phyloP scores from a whole-genome alignment of 2,797 vertebrate species.

The Syndactyla subalaris region DNA sequence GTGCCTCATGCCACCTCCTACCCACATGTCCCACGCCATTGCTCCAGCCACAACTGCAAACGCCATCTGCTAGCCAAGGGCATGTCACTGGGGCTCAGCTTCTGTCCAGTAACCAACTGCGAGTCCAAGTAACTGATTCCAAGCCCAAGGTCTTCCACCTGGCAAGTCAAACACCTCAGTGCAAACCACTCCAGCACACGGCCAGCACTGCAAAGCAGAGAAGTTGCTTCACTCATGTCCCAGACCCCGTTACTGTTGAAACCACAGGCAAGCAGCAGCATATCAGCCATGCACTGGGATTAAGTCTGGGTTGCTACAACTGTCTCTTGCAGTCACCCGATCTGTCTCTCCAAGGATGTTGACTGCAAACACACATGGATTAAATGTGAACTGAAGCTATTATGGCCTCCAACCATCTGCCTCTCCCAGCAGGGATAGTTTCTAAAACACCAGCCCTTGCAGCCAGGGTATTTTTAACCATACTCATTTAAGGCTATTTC shows the following conservation, averaged over 20 bases:
- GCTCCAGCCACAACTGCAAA: background rate
- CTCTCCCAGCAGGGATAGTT: slow-evolving; percentile 25
- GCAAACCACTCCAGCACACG: background rate
- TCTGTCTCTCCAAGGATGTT: slow-evolving; percentile 43
- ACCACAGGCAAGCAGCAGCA: background rate
- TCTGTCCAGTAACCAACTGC: background rate
- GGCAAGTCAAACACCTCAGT: background rate
- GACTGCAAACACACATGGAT: slow-evolving; percentile 57
- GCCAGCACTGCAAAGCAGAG: background rate
- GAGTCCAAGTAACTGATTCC: background rate
- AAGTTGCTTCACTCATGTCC: background rate
- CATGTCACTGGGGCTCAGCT: background rate
- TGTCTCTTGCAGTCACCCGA: slow-evolving; percentile 17
- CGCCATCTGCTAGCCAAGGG: accelerated
- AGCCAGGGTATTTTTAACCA: background rate
- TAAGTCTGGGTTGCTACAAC: slow-evolving; percentile 42
- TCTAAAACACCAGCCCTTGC: background rate
- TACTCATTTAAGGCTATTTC: background rate
- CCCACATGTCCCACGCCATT: accelerated
- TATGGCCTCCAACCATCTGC: slow-evolving; percentile 61
- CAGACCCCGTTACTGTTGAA: background rate
- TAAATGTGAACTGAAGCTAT: slow-evolving; percentile 53
- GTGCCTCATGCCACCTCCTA: accelerated
- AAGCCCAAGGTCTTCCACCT: background rate
- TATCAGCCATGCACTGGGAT: background rate